Percentiles rank a stretch among this genome's conserved stretches.
Conservation (phyloP, 2,113 vertebrate species). For the Eptatretus burgeri region DNA sequence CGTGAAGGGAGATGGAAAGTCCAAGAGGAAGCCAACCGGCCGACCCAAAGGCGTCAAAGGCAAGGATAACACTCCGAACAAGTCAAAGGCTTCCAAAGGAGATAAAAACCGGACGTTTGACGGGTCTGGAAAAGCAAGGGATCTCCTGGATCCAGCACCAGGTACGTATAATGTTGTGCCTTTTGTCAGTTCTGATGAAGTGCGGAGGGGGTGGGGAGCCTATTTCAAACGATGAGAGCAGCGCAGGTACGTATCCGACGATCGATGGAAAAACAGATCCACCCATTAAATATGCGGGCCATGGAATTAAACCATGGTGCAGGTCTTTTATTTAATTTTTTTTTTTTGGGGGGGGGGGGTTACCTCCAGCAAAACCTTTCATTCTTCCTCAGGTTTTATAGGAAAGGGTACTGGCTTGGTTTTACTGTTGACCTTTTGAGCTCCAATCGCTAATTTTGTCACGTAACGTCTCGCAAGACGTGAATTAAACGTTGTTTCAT, state of each 20-base stretch:
- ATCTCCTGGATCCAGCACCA: background rate
- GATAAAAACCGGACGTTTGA: conserved; percentile 70
- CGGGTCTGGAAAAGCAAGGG: conserved; percentile 20
- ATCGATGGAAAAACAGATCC: conserved; percentile 14
- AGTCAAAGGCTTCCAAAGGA: conserved; percentile 76
- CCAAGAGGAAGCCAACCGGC: conserved; percentile 96
- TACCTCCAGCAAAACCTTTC: too few relatives aligned
- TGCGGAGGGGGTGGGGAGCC: background rate
- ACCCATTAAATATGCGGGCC: conserved; percentile 8
- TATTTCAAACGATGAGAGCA: conserved; percentile 13
- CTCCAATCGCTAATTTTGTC: too few relatives aligned
- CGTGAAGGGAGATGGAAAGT: conserved; percentile 94
- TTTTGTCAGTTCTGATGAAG: too few relatives aligned
- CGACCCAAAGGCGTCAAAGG: conserved; percentile 98
- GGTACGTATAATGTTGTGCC: too few relatives aligned
- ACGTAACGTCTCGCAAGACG: too few relatives aligned
- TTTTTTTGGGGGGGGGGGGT: too few relatives aligned
- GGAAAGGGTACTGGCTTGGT: too few relatives aligned
- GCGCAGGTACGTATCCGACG: conserved; percentile 29
- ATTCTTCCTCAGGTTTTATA: too few relatives aligned
- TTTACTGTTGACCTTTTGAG: too few relatives aligned
- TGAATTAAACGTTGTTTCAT: too few relatives aligned
- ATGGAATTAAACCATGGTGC: background rate
- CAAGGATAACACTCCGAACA: conserved; percentile 99
- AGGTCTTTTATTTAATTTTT: too few relatives aligned